These are phyloP conservation scores for Vombatus ursinus DNA, from an alignment of 2,113 vertebrate species.

Conservation along the genomic window DNA sequence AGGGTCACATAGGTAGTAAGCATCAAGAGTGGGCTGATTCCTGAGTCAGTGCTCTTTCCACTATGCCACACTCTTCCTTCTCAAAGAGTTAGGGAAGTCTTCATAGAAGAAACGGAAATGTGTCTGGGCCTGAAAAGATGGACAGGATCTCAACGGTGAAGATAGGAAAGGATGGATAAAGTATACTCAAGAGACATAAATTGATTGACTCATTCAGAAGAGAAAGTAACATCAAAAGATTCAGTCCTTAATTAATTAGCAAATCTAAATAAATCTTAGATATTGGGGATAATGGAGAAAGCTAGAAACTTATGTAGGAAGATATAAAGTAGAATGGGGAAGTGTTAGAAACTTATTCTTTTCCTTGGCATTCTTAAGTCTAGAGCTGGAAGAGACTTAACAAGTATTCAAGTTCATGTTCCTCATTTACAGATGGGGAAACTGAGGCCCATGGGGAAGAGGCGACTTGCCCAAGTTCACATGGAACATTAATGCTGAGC, in stretches of 20 bases:
- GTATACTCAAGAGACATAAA: background rate
- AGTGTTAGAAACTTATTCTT: background rate
- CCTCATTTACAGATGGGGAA: background rate
- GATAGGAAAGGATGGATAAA: background rate
- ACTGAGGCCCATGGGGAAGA: background rate
- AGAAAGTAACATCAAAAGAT: background rate
- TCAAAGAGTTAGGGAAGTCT: background rate
- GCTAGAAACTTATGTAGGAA: background rate
- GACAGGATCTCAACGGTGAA: background rate
- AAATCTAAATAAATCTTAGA: background rate
- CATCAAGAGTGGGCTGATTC: background rate
- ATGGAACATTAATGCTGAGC: background rate
- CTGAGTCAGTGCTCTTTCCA: background rate
- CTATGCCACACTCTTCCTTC: background rate
- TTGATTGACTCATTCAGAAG: background rate
- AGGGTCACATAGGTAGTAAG: background rate
- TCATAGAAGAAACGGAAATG: background rate
- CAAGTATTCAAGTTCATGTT: background rate
- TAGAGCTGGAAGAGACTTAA: background rate
- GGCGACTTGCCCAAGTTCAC: background rate
- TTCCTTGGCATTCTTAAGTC: background rate
- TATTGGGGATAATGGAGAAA: background rate
- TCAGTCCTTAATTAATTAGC: background rate
- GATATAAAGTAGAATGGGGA: background rate
- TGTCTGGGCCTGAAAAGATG: background rate